Evolutionary conservation across 1,140 invertebrate genomes (phyloP).

Genomic region (Philaenus spumarius): DNA sequence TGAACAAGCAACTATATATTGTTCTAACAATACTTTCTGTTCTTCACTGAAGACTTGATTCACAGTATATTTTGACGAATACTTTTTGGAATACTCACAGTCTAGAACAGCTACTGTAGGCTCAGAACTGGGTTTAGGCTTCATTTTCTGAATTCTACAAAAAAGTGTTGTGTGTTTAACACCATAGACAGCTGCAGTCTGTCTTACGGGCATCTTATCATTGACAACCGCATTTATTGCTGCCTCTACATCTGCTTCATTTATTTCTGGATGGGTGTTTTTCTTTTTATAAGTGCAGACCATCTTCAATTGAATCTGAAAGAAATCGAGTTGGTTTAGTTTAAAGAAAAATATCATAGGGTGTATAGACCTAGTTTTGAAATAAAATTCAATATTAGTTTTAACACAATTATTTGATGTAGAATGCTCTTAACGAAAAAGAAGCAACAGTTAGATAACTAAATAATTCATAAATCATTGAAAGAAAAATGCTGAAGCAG

Average conservation of each 20-base stretch:
- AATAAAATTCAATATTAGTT: not conserved
- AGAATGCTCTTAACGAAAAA: not conserved
- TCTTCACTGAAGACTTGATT: not conserved
- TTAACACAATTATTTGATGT: not conserved
- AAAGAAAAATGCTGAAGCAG: not conserved
- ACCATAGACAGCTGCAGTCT: constrained; percentile 1
- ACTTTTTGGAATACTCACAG: not conserved
- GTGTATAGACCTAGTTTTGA: not conserved
- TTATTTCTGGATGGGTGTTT: constrained; percentile 1
- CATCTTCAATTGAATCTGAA: constrained; percentile 2
- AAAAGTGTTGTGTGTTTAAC: not conserved
- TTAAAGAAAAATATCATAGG: not conserved
- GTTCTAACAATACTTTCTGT: not conserved
- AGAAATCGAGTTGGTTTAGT: not conserved
- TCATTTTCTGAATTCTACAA: not conserved
- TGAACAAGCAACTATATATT: not conserved
- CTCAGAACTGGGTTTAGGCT: not conserved
- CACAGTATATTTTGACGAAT: not conserved
- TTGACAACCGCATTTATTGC: not conserved
- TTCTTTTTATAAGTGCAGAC: not conserved
- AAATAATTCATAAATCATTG: not conserved
- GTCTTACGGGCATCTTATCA: not conserved
- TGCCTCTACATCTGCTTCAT: not conserved
- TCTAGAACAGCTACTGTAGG: not conserved
- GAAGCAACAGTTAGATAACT: not conserved